Conservation (phyloP, 64 coral and sea anemone species). For the Montipora capricornis region DNA sequence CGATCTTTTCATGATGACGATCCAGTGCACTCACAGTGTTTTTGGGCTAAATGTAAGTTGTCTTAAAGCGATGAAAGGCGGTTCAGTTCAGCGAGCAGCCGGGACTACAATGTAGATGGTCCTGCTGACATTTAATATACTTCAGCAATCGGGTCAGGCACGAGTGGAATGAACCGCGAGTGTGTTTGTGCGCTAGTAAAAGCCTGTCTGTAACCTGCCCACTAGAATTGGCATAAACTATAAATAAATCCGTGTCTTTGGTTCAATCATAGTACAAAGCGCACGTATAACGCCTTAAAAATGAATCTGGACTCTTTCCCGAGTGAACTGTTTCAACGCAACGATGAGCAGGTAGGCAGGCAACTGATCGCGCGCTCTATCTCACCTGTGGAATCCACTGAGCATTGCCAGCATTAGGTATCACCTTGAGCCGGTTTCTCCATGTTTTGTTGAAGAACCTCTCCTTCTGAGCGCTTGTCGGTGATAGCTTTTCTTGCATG, state of each 20-base stretch:
- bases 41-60: conserved; percentile 29
- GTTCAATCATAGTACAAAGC: not conserved
- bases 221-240: conserved; percentile 63
- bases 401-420: conserved; percentile 89
- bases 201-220: conserved; percentile 61
- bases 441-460: conserved; percentile 87
- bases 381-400: conserved; percentile 85
- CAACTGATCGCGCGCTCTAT: not conserved
- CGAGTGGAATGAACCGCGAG: conserved; percentile 75
- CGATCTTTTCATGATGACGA: not conserved
- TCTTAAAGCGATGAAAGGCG: conserved; percentile 24
- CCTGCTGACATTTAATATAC: conserved; percentile 74
- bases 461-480: conserved; percentile 80
- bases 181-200: conserved; percentile 21
- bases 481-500: conserved; percentile 86
- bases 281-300: not conserved
- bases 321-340: conserved; percentile 14
- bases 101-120: not conserved
- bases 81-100: conserved; percentile 14
- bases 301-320: not conserved
- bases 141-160: conserved; percentile 52
- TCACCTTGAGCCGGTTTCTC: conserved; percentile 90
- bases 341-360: not conserved
- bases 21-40: not conserved
- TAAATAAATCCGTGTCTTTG: conserved; percentile 43